These are phyloP conservation scores for Neodiprion pinetum DNA, from an alignment of 1,140 invertebrate species.

Conservation along the genomic window DNA sequence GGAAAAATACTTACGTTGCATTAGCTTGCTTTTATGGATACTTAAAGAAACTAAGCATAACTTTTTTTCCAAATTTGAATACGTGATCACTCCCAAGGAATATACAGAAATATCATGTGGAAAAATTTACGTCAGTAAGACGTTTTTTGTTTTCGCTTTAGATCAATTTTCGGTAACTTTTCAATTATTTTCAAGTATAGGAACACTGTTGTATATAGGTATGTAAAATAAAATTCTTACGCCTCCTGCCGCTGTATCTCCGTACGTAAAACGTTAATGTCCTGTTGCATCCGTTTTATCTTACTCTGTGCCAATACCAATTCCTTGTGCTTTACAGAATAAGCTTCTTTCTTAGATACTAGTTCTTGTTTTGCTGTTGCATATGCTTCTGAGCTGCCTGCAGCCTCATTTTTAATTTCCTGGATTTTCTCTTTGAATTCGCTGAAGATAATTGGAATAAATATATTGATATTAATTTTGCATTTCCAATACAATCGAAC, in stretches of 20 bases:
- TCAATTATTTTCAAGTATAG: too few relatives aligned
- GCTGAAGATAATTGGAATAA: conserved; percentile 27
- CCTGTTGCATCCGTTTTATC: conserved; percentile 40
- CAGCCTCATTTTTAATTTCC: conserved; percentile 34
- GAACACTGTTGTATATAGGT: background rate
- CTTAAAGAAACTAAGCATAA: background rate
- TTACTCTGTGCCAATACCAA: conserved; percentile 22
- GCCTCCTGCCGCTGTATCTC: conserved; percentile 48
- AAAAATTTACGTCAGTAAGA: too few relatives aligned
- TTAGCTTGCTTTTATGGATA: background rate
- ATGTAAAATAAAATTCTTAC: conserved; percentile 31
- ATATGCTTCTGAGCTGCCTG: conserved; percentile 27
- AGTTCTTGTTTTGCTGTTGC: conserved; percentile 32
- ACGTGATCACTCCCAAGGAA: background rate
- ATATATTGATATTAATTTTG: background rate
- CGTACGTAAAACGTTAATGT: conserved; percentile 38
- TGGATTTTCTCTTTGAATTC: conserved; percentile 34
- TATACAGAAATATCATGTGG: background rate
- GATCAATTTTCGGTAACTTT: too few relatives aligned
- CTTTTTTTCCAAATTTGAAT: background rate
- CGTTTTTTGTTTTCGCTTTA: too few relatives aligned
- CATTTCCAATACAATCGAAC: background rate
- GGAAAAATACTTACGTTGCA: conserved; percentile 17
- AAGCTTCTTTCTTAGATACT: conserved; percentile 27
- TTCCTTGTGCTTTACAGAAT: conserved; percentile 35